phyloP scores from a whole-genome alignment of 92 coral and sea anemone species.

The Blastomussa wellsi region DNA sequence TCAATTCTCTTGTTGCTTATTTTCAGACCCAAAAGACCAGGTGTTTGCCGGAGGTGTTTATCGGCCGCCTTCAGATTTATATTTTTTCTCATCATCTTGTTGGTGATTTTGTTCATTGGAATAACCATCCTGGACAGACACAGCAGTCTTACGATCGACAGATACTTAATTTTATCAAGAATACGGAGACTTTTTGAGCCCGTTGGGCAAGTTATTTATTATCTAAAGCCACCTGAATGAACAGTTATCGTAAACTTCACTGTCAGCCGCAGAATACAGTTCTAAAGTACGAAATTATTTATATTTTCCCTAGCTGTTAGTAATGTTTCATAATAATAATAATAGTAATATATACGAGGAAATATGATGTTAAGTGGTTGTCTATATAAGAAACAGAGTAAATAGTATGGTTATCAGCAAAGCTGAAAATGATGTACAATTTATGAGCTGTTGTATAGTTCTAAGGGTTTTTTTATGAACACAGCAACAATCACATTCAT shows the following conservation, averaged over 20 bases:
- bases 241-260: background rate
- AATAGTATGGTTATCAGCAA: constrained; percentile 5
- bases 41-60: constrained; percentile 62
- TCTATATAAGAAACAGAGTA: constrained; percentile 8
- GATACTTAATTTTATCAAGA: constrained; percentile 29
- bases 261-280: background rate
- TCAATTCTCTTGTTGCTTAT: background rate
- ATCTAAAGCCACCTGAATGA: constrained; percentile 32
- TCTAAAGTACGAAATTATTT: constrained; percentile 2
- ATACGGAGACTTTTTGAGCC: constrained; percentile 48
- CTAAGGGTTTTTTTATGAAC: background rate
- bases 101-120: constrained; percentile 37
- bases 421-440: constrained; percentile 23
- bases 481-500: background rate
- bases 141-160: constrained; percentile 25
- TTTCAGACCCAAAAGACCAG: constrained; percentile 55
- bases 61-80: constrained; percentile 49
- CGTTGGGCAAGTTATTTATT: constrained; percentile 40
- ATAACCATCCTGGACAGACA: constrained; percentile 19
- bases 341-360: constrained; percentile 4
- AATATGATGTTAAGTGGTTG: background rate
- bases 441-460: background rate
- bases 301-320: constrained; percentile 20
- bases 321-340: constrained; percentile 11
- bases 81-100: constrained; percentile 26